Conservation (phyloP, 2,113 vertebrate genomes). For the Zosterops japonicus region DNA sequence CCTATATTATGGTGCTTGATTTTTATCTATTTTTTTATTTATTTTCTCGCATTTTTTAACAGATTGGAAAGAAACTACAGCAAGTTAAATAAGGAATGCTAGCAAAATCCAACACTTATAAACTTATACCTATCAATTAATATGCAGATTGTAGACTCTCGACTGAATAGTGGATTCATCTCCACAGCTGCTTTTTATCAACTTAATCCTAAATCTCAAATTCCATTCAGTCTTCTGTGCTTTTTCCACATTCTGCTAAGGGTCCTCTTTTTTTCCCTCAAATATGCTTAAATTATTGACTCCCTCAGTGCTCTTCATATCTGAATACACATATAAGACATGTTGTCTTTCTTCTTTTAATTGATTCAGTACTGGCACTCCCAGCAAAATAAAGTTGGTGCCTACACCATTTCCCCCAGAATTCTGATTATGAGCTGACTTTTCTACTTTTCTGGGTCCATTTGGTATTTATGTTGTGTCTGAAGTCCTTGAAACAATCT, state of each 20-base stretch:
- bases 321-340: background rate
- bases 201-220: background rate
- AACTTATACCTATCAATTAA: background rate
- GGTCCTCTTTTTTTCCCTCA: background rate
- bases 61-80: background rate
- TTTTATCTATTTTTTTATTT: conserved; percentile 5
- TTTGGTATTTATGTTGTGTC: background rate
- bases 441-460: background rate
- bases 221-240: background rate
- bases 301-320: background rate
- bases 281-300: background rate
- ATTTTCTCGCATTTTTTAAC: background rate
- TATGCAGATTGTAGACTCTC: background rate
- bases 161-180: background rate
- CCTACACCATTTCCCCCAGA: background rate
- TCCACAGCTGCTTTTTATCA: background rate
- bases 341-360: background rate
- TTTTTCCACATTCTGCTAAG: background rate
- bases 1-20: background rate
- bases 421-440: background rate
- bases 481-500: background rate
- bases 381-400: background rate
- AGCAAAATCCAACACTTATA: background rate
- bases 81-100: background rate
- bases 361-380: background rate